A percentile compares a stretch with the other conserved stretches of the same genome.
These are phyloP conservation scores for Opisthograptis luteolata DNA, from an alignment of 2,888 invertebrate genomes.

Conservation along the genomic window DNA sequence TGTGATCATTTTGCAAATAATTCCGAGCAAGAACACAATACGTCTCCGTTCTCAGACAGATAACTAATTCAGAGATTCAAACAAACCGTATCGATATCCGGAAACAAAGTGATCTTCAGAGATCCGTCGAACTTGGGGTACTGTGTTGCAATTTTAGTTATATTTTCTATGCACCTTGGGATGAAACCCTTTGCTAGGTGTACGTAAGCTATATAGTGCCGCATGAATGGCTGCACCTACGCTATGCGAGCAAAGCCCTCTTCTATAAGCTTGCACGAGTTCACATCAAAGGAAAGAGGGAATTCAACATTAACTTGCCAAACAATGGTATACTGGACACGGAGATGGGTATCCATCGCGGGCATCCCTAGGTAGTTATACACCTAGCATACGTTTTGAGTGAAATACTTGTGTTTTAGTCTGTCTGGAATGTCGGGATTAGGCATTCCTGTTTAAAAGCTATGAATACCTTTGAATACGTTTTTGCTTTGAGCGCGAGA, in stretches of 20 bases:
- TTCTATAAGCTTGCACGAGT: constrained; percentile 60
- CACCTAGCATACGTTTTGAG: constrained; percentile 11
- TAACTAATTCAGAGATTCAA: no score
- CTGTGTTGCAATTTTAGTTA: neutral
- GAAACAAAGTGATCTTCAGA: no score
- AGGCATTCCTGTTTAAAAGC: neutral
- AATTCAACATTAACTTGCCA: constrained; percentile 66
- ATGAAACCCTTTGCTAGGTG: constrained; percentile 29
- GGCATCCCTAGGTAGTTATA: constrained; percentile 2
- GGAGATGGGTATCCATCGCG: constrained; percentile 2
- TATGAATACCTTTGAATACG: neutral
- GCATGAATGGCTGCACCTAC: constrained; percentile 67
- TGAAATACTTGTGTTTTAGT: constrained; percentile 16
- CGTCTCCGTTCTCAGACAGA: no score
- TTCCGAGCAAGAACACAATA: no score
- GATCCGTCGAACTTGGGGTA: neutral
- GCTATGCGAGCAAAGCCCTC: constrained; percentile 66
- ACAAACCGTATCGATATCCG: no score
- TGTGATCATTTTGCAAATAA: no score
- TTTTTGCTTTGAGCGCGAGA: neutral
- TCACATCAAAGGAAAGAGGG: constrained; percentile 72
- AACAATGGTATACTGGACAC: constrained; percentile 48
- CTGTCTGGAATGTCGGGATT: constrained; percentile 7
- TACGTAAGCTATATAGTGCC: constrained; percentile 49
- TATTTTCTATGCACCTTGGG: constrained; percentile 3